Base-by-base conservation (phyloP, 2,888 invertebrate species). In the Chaitophorus viminalis region DNA sequence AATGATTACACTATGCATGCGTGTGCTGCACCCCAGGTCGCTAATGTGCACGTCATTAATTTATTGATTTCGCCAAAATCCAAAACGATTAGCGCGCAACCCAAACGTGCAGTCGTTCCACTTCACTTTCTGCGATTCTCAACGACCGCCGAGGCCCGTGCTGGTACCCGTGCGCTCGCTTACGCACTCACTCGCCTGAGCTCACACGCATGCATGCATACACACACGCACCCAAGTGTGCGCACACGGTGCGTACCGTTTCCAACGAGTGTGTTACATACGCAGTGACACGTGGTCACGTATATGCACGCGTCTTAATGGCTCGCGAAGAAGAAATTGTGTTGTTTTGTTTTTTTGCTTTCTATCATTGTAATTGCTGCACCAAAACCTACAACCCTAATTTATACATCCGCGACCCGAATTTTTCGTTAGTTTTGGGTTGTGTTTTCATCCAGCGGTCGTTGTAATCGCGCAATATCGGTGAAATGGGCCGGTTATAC, bases 61-160 rank as follows among this genome's bases (percentile, higher is more conserved):
- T 72, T 81, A 87, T 87, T 65, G 87, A 87, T 87, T 87, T 87
- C 87, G 87, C 81, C 81, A 81, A 87, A 87, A 86, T 79, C 39
- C 46, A 18, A 87, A 79, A 81, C 81, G 87, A 81, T 87, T 87
- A 87, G 25, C 52, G 31, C 52, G 85, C n/a, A 21, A 72, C 77
- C 74, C 54, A 60, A 74, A 83, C 75, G n/a, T 46, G 33, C 8
- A 25, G 25, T 54, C 72, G 79, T 86, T 86, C 85, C 85, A 86
- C 79, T 74, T 86, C 86, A 60, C 79, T 86, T 79, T 86, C 86
- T 86, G 79, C 70, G 39, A 85, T 74, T 78, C 52, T 31, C 21
- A 36, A 39, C 75, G 9, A 18, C 8, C 33, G 18, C 25, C 11
- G 39, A 18, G 11, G 14, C 14, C 36, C 25, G 25, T 33, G 18